phyloP scores from a whole-genome alignment of 2,888 invertebrate species.

The Ophion obscuratus region DNA sequence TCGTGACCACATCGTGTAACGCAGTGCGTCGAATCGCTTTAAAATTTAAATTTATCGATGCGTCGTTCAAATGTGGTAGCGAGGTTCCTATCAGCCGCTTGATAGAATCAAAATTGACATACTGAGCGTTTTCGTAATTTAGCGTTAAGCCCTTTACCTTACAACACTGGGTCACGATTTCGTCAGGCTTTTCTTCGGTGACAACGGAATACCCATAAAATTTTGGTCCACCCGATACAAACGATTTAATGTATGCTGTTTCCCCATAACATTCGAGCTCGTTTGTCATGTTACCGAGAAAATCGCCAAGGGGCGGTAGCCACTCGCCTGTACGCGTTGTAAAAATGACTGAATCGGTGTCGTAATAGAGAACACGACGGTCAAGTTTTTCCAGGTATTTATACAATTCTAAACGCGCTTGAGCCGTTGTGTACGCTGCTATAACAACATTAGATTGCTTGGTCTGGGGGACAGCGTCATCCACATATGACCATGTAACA shows the following conservation, averaged over 20 bases:
- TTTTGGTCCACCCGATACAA: constrained; percentile 79
- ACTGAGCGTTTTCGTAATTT: background rate
- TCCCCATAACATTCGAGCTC: constrained; percentile 74
- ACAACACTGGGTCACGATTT: background rate
- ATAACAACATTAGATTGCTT: constrained; percentile 74
- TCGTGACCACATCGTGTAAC: no score
- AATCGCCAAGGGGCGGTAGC: constrained; percentile 71
- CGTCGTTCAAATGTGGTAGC: no score
- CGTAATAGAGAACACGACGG: constrained; percentile 75
- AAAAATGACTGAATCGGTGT: constrained; percentile 80
- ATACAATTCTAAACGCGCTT: constrained; percentile 78
- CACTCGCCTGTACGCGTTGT: constrained; percentile 23
- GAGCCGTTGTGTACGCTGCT: constrained; percentile 79
- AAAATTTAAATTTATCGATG: no score
- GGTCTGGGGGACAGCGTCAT: background rate
- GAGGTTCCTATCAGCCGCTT: no score
- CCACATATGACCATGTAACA: constrained; percentile 54
- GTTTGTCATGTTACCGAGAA: constrained; percentile 79
- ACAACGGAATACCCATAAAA: constrained; percentile 58
- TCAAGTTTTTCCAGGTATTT: constrained; percentile 70
- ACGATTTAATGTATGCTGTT: constrained; percentile 75
- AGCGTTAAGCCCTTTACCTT: background rate
- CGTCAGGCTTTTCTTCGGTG: background rate
- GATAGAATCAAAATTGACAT: background rate
- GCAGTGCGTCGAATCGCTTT: no score